phyloP scores from a whole-genome alignment of 2,888 invertebrate species.

The Epistrophe grossulariae region DNA sequence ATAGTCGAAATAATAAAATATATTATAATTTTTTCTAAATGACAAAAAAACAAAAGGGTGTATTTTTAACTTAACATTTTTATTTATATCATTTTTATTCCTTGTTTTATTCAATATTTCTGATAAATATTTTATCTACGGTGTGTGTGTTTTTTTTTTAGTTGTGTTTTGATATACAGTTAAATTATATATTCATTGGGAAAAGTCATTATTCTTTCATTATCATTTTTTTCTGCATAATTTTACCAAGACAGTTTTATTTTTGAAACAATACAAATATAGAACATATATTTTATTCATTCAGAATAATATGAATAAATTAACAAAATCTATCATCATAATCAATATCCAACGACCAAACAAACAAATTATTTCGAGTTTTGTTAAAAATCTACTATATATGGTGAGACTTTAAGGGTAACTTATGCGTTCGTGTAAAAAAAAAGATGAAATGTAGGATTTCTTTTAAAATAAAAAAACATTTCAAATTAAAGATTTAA shows the following conservation, averaged over 20 bases:
- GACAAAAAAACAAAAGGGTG: no score
- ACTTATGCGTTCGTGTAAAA: background rate
- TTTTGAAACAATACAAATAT: background rate
- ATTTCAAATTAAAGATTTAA: no score
- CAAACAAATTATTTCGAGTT: background rate
- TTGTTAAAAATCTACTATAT: background rate
- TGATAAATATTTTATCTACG: background rate
- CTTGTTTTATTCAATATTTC: background rate
- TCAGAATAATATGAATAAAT: constrained; percentile 19
- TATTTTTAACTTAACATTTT: constrained; percentile 11
- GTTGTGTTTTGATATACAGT: background rate
- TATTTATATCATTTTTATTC: constrained; percentile 27
- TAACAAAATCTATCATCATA: background rate
- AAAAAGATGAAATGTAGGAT: no score
- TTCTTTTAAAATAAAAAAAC: no score
- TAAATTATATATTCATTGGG: constrained; percentile 29
- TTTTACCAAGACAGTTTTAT: background rate
- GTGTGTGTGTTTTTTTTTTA: background rate
- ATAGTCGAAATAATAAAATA: no score
- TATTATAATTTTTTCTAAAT: no score
- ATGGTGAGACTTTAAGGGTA: background rate
- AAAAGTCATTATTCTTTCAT: constrained; percentile 39
- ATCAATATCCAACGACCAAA: constrained; percentile 15
- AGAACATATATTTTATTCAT: constrained; percentile 23
- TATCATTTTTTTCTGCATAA: background rate